Evolutionary conservation across 2,888 invertebrate species (phyloP), one percentile per base, ranked within the genome.

Genomic region (Yponomeuta sedellus): DNA sequence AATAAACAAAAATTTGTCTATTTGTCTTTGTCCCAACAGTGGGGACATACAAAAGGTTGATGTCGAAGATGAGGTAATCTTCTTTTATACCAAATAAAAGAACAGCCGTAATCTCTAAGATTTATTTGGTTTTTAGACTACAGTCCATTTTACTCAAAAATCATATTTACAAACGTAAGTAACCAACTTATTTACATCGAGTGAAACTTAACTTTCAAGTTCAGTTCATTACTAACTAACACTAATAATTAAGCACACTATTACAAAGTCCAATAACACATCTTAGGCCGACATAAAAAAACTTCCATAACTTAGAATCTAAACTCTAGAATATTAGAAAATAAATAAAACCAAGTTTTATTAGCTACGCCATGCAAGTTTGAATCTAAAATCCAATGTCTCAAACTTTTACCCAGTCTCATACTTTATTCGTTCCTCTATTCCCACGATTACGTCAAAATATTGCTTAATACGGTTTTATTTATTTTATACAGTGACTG

Each of bases 91-190:
- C 34, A 59, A 44, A 44, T 63, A 63, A 39, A 52, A 40, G 11
- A 61, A 40, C 22, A 63, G 11, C 11, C 52, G 11, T n/a, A 59
- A 22, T 59, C 12, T 25, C 28, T 44, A 44, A 20, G 19, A 40
- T 63, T 63, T 63, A 40, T 63, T 63, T 63, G 22, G 44, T 63
- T 63, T 63, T 63, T 20, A 63, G 39, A 62, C 39, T 39, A 10
- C 10, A n/a, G 61, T 61, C 61, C 19, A 62, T 62, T 62, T 62
- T 34, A 62, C 16, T 62, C 16, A 6, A 40, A 63, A 10, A 19
- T 22, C 63, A 44, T 63, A 63, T 63, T 63, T 63, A 63, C 63
- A 63, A 44, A 63, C 10, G 40, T 63, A 22, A 63, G 52, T 28
- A 2, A 63, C 16, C n/a, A 52, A 52, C 16, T 52, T 52, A 12